Base-by-base conservation (phyloP, 2,888 invertebrate species). In the Steromphala cineraria region DNA sequence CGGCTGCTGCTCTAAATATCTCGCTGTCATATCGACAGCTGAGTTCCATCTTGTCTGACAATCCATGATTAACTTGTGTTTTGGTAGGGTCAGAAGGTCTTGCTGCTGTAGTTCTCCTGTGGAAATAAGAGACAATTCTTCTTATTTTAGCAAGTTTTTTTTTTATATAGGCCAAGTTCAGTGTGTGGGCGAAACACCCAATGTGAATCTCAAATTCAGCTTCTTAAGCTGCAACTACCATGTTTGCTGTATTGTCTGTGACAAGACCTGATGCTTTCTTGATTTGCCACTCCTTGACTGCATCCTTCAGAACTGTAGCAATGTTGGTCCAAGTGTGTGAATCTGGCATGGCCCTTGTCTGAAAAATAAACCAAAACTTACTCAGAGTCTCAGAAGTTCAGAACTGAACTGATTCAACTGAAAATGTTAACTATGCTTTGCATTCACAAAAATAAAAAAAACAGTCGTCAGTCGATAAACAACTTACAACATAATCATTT, bases 1-100 rank as follows among this genome's bases (percentile, higher is more conserved):
- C 10, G 79, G 46, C 55, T 83, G 81, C n/a, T 81, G 82, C 40
- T 80, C 82, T 3, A 84, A 52, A n/a, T 53, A 80, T 10, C 84
- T 40, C 15, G 2, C 40, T 2, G 78, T 46, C 84, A 84, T 83
- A 17, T 82, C 81, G 19, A 78, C 28, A 8, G 80, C 78, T 2
- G 78, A 79, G 53, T 84, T 83, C 84, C 84, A 84, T n/a, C 81
- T 17, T 24, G 84, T 81, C 8, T 28, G 67, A 1, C 79, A 78
- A 76, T 83, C 82, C 2, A 76, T 81, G 2, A 82, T 74, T 17
- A 84, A 56, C 75, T 82, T 84, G 21, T 84, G 79, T 0, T 81
- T 17, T 24, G 84, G 82, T 0, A 85, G 79, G 15, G 53, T 15
- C 0, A 84, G 78, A 5, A 62, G 19, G 31, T 76, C 80, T 24